Evolutionary conservation across 2,113 vertebrate genomes (phyloP).

Genomic region (Nematolebias whitei): DNA sequence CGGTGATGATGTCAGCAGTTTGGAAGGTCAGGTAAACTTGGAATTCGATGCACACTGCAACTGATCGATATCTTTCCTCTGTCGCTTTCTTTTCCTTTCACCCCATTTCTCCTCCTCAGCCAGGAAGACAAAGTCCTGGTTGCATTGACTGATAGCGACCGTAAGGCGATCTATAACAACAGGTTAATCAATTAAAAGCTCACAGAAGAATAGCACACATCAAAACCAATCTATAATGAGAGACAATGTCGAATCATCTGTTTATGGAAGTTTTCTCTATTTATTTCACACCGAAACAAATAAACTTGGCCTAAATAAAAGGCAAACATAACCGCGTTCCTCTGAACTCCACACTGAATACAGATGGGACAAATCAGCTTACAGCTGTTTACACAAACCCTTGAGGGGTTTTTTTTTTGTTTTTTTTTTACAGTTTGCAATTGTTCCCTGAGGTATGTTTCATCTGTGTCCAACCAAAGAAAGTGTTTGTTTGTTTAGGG

Average conservation of each 20-base stretch:
- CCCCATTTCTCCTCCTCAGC: constrained; percentile 21
- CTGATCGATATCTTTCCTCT: constrained; percentile 69
- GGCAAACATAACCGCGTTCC: neutral
- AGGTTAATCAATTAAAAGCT: constrained; percentile 76
- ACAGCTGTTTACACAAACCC: neutral
- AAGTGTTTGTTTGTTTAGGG: constrained; percentile 19
- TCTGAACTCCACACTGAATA: neutral
- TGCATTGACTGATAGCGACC: constrained; percentile 64
- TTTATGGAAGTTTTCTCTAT: constrained; percentile 16
- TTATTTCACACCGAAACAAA: constrained; percentile 3
- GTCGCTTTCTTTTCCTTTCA: constrained; percentile 7
- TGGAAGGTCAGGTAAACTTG: constrained; percentile 71
- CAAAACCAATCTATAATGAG: constrained; percentile 52
- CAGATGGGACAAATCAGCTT: neutral
- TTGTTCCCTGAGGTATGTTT: constrained; percentile 6
- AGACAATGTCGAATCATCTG: constrained; percentile 66
- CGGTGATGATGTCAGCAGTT: constrained; percentile 71
- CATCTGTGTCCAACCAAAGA: constrained; percentile 34
- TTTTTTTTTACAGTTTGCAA: neutral
- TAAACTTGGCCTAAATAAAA: constrained; percentile 4
- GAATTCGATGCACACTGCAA: constrained; percentile 59
- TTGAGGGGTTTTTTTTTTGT: neutral
- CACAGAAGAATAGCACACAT: constrained; percentile 54
- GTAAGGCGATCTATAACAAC: constrained; percentile 64
- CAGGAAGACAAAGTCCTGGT: constrained; percentile 58